phyloP scores from a whole-genome alignment of 2,797 vertebrate species.

The Lycodopsis pacificus region DNA sequence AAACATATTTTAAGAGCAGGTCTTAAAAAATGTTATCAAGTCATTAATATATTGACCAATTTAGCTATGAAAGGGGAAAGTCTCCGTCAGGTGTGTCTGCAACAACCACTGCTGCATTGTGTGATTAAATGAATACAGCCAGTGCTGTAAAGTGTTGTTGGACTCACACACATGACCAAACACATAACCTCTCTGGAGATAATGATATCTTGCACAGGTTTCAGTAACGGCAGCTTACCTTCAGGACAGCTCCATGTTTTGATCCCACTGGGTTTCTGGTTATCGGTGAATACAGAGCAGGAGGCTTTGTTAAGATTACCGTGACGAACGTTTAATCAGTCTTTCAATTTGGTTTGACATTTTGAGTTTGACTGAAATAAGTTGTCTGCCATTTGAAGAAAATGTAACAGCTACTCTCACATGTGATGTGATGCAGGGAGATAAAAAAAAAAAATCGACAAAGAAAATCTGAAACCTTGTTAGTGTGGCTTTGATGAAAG shows the following conservation, averaged over 20 bases:
- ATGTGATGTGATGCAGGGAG: not conserved
- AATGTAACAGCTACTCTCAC: conserved; percentile 4
- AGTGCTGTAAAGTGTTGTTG: not conserved
- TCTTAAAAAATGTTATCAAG: too few relatives aligned
- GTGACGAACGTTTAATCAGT: conserved; percentile 43
- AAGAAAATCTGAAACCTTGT: conserved; percentile 6
- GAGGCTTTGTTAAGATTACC: conserved; percentile 29
- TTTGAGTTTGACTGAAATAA: conserved; percentile 35
- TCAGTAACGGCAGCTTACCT: not conserved
- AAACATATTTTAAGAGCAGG: too few relatives aligned
- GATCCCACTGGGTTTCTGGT: not conserved
- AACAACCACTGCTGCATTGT: not conserved
- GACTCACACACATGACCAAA: not conserved
- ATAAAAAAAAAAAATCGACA: not conserved
- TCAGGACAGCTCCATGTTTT: not conserved
- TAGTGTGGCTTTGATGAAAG: conserved; percentile 20
- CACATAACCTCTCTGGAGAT: not conserved
- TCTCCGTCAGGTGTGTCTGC: not conserved
- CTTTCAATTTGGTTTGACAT: conserved; percentile 53
- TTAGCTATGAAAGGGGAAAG: not conserved
- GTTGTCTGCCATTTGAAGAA: conserved; percentile 15
- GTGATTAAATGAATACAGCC: not conserved
- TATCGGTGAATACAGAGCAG: not conserved
- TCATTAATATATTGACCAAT: not conserved
- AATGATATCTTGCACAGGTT: not conserved